These are phyloP conservation scores for Jaculus jaculus DNA, from an alignment of 2,113 vertebrate genomes.

Conservation along the genomic window DNA sequence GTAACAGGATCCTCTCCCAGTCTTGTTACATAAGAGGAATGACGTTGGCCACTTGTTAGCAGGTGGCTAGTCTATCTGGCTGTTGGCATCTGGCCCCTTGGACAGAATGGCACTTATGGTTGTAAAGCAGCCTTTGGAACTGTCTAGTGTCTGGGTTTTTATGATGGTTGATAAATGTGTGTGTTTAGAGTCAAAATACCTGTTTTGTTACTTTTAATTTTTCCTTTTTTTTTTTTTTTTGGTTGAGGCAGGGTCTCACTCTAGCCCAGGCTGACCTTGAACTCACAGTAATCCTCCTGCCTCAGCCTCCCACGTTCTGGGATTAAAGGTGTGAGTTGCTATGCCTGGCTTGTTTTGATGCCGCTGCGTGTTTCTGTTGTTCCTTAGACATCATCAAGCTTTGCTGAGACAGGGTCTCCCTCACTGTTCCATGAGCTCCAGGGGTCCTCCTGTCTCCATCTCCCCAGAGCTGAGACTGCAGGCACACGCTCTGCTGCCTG, in stretches of 20 bases:
- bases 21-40: conserved; percentile 56
- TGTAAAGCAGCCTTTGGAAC: neutral
- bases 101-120: neutral
- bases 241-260: neutral
- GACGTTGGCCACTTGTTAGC: conserved; percentile 3
- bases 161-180: neutral
- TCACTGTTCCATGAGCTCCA: too few relatives aligned
- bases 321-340: too few relatives aligned
- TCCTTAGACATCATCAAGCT: too few relatives aligned
- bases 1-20: conserved; percentile 47
- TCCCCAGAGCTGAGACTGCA: too few relatives aligned
- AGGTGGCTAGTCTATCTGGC: conserved; percentile 30
- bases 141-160: neutral
- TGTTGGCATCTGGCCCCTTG: neutral
- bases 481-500: too few relatives aligned
- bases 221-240: too few relatives aligned
- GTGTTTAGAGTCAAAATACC: neutral
- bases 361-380: too few relatives aligned
- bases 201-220: neutral
- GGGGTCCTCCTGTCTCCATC: too few relatives aligned
- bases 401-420: too few relatives aligned
- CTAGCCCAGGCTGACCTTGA: neutral
- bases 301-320: neutral
- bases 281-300: neutral
- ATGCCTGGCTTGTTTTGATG: too few relatives aligned